Evolutionary conservation across 2,888 invertebrate species (phyloP), one percentile per base, ranked within the genome.

Genomic region (Thera obeliscata): DNA sequence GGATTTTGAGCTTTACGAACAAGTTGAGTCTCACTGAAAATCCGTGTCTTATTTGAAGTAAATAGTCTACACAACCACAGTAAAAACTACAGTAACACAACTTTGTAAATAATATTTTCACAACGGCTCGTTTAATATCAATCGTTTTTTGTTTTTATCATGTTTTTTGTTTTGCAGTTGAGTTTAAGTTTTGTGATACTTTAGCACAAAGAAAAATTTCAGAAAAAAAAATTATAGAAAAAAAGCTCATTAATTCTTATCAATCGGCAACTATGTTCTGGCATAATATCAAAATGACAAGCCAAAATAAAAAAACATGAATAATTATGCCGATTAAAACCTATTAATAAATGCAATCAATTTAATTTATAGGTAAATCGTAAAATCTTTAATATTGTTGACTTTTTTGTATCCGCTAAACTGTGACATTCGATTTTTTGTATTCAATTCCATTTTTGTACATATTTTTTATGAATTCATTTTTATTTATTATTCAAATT

Each of bases 31-130:
- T 72, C 69, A 60, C 38, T 68, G 49, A 50, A 60, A 56, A 58
- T 43, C 67, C 68, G 48, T 58, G 61, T 70, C 60, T 61, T 67
- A 62, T 69, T 66, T 61, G 66, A 50, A 62, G 36, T 67, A 57
- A 54, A 49, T 66, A 64, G 69, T 73, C 75, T 75, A 73, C 75
- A 75, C 75, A 75, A 75, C 73, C 74, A 70, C 56, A 65, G 61
- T 64, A 43, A 63, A 35, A 61, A 55, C 56, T 33, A 38, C 56
- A 57, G 56, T 64, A 57, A 46, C 35, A 59, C 54, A 36, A 38
- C 11, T 54, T 55, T 60, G 12, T 52, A 9, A 52, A 52, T 48
- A 46, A 22, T 43, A 36, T 36, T 52, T 59, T 48, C n/a, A 58
- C 12, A 38, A 54, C 48, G 46, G 54, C 59, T 59, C 48, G 46